Base-by-base conservation (phyloP, 1,140 invertebrate species). In the Meloidogyne exigua region DNA sequence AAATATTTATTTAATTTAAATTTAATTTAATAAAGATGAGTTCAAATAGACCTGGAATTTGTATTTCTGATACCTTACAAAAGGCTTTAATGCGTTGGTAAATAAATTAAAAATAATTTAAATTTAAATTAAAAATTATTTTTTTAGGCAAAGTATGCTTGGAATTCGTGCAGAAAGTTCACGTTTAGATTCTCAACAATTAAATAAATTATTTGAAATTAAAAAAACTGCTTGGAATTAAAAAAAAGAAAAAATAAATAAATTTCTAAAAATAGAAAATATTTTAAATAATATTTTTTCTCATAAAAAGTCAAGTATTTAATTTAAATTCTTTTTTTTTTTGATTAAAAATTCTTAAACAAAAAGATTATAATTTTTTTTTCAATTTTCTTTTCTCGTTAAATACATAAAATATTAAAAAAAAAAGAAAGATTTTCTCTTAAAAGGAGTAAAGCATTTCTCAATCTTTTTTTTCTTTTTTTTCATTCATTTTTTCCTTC, bases 81-180 rank as follows among this genome's bases (percentile, higher is more conserved):
- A 78, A 84, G 10, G 81, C 81, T 23, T 57, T 82, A 44, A 82
- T 85, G 83, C 83, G 81, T 15, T 82, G 81, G 81, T 57, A 57
- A 57, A n/a, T 57, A 32, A 32, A n/a, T n/a, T n/a, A n/a, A n/a
- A n/a, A 39, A 39, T 39, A 9, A 39, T 9, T 39, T 39, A 39
- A 39, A 39, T 39, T 39, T 3, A 32, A 39, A 39, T 39, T 39
- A 9, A 39, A 9, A 39, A 39, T 39, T 39, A 39, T 39, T 39
- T 44, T n/a, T 44, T 57, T 57, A n/a, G 49, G 49, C 81, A 82
- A 82, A 84, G 57, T 62, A 64, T 83, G n/a, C 69, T 85, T 21
- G 75, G 81, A 26, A 82, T 82, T 63, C 68, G 71, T 25, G 65
- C 67, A 32, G 78, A 83, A 44, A 73, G 81, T 76, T 39, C 39